Conservation (phyloP, 2,113 vertebrate genomes). For the Aleadryas rufinucha region DNA sequence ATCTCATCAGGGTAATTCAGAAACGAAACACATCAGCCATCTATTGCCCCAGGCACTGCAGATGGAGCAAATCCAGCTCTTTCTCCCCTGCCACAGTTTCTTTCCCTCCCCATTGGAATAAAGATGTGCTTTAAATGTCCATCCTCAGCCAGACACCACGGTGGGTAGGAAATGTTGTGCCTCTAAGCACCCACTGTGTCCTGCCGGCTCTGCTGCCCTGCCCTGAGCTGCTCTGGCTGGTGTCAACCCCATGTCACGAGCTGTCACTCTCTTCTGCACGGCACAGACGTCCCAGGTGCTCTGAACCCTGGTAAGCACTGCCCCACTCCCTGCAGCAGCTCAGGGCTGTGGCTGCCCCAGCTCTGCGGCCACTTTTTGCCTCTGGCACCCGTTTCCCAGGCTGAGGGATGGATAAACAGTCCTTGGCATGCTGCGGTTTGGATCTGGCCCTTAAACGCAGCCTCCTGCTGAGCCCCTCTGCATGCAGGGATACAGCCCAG, state of each 20-base stretch:
- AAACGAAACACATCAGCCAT: neutral
- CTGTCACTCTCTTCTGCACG: neutral
- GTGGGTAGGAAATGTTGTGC: neutral
- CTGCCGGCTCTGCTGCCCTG: neutral
- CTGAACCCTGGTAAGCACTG: neutral
- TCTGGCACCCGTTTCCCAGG: neutral
- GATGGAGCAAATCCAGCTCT: neutral
- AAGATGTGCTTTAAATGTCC: neutral
- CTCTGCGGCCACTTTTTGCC: neutral
- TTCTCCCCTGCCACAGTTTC: neutral
- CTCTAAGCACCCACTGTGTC: neutral
- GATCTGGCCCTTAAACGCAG: neutral
- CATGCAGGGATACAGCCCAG: neutral
- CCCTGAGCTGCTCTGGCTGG: neutral
- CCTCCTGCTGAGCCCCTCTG: neutral
- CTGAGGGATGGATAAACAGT: neutral
- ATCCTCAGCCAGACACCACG: neutral
- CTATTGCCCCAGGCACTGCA: neutral
- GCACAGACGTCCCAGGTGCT: neutral
- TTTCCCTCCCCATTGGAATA: neutral
- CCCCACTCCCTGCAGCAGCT: neutral
- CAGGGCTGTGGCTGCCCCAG: neutral
- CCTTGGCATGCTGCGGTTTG: fast-evolving
- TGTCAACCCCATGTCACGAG: neutral
- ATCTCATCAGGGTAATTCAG: constrained; percentile 8